Conservation (phyloP, 37 sponge, comb jelly and placozoan species). For the Geodia barretti region DNA sequence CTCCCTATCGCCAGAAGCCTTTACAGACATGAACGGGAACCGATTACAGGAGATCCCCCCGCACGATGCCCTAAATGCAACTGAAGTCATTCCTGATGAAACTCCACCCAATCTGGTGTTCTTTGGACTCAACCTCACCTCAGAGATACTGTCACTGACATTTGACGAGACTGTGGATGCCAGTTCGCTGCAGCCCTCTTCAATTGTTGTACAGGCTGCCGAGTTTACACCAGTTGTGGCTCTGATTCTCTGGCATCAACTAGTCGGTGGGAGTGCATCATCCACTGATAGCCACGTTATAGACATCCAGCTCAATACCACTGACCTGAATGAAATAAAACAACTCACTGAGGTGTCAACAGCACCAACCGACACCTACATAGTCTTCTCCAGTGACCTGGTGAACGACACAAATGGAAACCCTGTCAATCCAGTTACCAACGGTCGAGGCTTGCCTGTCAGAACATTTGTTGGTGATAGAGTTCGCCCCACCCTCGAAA, state of each 20-base stretch:
- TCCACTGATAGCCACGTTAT: conserved; percentile 48
- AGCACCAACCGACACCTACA: conserved; percentile 45
- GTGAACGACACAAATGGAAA: conserved; percentile 80
- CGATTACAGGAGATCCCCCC: conserved; percentile 33
- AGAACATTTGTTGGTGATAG: conserved; percentile 51
- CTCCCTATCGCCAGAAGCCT: conserved; percentile 26
- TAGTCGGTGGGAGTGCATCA: conserved; percentile 40
- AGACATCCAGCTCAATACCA: conserved; percentile 36
- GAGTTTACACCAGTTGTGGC: conserved; percentile 43
- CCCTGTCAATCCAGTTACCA: conserved; percentile 33
- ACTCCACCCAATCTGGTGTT: conserved; percentile 64
- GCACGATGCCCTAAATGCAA: conserved; percentile 31
- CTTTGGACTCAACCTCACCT: conserved; percentile 75
- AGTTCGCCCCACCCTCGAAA: conserved; percentile 37
- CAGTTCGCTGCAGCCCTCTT: conserved; percentile 31
- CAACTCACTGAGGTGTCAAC: conserved; percentile 50
- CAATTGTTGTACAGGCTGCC: conserved; percentile 48
- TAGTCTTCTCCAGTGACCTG: conserved; percentile 40
- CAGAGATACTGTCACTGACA: conserved; percentile 68
- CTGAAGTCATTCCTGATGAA: conserved; percentile 37
- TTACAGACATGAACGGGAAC: conserved; percentile 83
- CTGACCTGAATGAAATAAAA: conserved; percentile 77
- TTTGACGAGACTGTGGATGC: conserved; percentile 83
- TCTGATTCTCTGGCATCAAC: conserved; percentile 20
- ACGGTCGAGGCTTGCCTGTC: conserved; percentile 64